Conservation (phyloP, 2,113 vertebrate species). For the Actenoides lindsayi region DNA sequence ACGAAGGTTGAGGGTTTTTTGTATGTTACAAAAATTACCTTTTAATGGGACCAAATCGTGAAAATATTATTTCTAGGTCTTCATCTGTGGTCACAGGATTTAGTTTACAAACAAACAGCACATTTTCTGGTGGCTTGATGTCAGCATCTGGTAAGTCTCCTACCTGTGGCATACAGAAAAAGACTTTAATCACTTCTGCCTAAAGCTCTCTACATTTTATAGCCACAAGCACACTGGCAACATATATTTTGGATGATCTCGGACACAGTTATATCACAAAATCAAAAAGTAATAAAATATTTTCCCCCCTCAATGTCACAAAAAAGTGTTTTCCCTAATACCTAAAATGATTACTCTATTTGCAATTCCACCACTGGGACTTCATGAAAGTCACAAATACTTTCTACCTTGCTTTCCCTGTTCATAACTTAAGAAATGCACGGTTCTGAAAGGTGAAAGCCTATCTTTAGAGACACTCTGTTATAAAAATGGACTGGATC, state of each 20-base stretch:
- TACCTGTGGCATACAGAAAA: constrained; percentile 78
- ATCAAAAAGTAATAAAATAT: not conserved
- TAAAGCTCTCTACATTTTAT: not conserved
- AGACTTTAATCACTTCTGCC: not conserved
- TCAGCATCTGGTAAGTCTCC: constrained; percentile 96
- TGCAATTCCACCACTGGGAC: not conserved
- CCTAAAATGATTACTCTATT: not conserved
- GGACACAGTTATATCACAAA: not conserved
- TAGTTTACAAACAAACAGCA: constrained; percentile 96
- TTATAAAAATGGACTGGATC: not conserved
- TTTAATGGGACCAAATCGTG: constrained; percentile 92
- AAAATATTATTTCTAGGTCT: constrained; percentile 98
- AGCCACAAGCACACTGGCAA: not conserved
- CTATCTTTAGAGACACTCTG: not conserved
- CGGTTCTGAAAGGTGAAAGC: not conserved
- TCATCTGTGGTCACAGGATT: constrained; percentile 98
- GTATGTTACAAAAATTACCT: constrained; percentile 76
- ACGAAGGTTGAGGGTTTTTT: not conserved
- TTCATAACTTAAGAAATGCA: not conserved
- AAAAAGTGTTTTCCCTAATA: not conserved
- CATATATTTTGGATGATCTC: not conserved
- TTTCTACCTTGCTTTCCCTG: not conserved
- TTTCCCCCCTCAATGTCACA: not conserved
- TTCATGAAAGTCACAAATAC: not conserved
- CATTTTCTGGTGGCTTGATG: constrained; percentile 92